Evolutionary conservation across 1,140 invertebrate genomes (phyloP), one percentile per base, ranked within the genome.

Genomic region (Lycorma delicatula): DNA sequence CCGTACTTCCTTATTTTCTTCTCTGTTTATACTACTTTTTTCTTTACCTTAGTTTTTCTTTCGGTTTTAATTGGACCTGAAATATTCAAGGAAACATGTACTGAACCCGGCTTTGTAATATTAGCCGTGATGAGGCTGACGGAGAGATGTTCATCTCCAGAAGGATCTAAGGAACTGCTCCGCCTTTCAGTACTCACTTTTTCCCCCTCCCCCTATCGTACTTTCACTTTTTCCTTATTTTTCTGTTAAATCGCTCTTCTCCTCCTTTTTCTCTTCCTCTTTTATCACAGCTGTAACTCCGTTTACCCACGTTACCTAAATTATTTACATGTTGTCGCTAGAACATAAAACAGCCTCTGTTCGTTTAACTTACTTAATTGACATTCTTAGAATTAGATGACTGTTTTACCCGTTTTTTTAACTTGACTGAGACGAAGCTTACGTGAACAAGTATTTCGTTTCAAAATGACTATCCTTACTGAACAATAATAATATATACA

Each of bases 81-180:
- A 54, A 54, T 36, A 54, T 54, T 54, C 52, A 54, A 20, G 7
- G n/a, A n/a, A n/a, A n/a, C n/a, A n/a, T n/a, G n/a, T n/a, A n/a
- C n/a, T n/a, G n/a, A n/a, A n/a, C n/a, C n/a, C n/a, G 16, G 49
- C 27, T 2, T 31, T 51, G n/a, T 16, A 6, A 16, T 6, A 46
- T 18, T 16, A 20, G 41, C 7, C 7, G 41, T 6, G n/a, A 46
- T 46, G 41, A 9, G 27, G 16, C 26, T 13, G 46, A 25, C 12
- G 9, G 12, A 6, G 13, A 25, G 11, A 26, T 20, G 23, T 18
- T 29, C 34, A 29, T 27, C 25, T 28, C 3, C 34, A 29, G 34
- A 26, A 51, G 49, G 49, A 13, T 18, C 28, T 51, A 51, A 51
- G 49, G 27, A 29, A 38, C 13, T n/a, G 36, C 36, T 38, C 13